Percentiles rank a stretch among this genome's conserved stretches.
Evolutionary conservation across 2,888 invertebrate species (phyloP).

Genomic region (Boloria selene): DNA sequence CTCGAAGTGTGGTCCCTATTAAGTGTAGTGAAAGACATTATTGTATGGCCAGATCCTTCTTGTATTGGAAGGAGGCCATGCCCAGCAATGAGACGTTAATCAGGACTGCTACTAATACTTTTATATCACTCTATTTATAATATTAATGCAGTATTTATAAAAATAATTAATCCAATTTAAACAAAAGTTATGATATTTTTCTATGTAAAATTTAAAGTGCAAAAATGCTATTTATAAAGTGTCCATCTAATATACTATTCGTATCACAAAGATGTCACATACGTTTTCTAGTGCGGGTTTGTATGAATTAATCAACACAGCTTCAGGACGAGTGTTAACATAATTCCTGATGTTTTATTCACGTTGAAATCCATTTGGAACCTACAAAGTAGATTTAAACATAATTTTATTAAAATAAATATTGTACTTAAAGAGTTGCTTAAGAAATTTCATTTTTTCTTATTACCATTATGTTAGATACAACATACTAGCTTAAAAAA

Average conservation of each 20-base stretch:
- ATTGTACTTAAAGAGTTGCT: no score
- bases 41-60: no score
- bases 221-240: conserved; percentile 10
- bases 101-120: no score
- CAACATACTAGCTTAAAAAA: neutral
- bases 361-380: conserved; percentile 32
- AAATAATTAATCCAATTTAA: no score
- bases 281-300: conserved; percentile 27
- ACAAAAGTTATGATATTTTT: neutral
- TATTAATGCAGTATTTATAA: no score
- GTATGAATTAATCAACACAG: conserved; percentile 43
- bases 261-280: conserved; percentile 18
- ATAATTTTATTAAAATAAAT: conserved; percentile 32
- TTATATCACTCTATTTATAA: no score
- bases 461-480: no score
- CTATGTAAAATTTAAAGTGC: neutral
- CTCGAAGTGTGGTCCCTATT: no score
- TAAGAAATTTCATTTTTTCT: no score
- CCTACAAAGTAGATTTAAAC: conserved; percentile 23
- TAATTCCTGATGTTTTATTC: conserved; percentile 45
- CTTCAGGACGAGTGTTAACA: conserved; percentile 41
- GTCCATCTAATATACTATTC: conserved; percentile 23
- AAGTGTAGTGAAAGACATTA: no score
- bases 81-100: no score
- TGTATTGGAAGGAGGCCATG: no score